A percentile compares a stretch with the other conserved stretches of the same genome.
phyloP scores from a whole-genome alignment of 1,140 invertebrate genomes.

The Drosophila prosaltans region DNA sequence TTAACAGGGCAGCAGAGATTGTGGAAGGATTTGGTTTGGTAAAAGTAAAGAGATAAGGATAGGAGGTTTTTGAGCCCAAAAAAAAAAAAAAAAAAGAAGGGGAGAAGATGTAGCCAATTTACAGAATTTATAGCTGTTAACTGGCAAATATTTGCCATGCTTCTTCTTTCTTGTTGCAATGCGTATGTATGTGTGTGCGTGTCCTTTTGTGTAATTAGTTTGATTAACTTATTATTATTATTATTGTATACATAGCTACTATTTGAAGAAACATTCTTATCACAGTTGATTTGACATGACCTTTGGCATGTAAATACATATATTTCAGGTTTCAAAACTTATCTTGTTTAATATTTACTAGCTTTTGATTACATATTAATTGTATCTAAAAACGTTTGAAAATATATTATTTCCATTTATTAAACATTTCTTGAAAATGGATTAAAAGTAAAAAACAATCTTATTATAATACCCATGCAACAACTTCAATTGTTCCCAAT shows the following conservation, averaged over 20 bases:
- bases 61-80: neutral
- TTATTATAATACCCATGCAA: neutral
- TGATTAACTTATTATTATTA: constrained; percentile 72
- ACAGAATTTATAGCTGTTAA: constrained; percentile 69
- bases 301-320: too few relatives aligned
- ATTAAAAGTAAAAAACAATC: neutral
- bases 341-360: too few relatives aligned
- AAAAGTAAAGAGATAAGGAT: neutral
- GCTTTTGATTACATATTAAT: too few relatives aligned
- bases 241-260: neutral
- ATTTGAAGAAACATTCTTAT: constrained; percentile 20
- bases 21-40: neutral
- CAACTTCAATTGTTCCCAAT: neutral
- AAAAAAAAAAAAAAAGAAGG: neutral
- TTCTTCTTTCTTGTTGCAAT: constrained; percentile 10
- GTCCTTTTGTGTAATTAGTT: constrained; percentile 62
- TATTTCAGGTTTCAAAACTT: too few relatives aligned
- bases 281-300: too few relatives aligned
- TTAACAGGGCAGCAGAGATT: constrained; percentile 33
- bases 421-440: too few relatives aligned
- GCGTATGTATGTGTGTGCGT: constrained; percentile 26
- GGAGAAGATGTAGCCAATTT: constrained; percentile 26
- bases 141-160: constrained; percentile 31
- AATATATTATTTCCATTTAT: too few relatives aligned
- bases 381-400: too few relatives aligned